phyloP scores from a whole-genome alignment of 2,113 vertebrate genomes.

The Hydropotes inermis region DNA sequence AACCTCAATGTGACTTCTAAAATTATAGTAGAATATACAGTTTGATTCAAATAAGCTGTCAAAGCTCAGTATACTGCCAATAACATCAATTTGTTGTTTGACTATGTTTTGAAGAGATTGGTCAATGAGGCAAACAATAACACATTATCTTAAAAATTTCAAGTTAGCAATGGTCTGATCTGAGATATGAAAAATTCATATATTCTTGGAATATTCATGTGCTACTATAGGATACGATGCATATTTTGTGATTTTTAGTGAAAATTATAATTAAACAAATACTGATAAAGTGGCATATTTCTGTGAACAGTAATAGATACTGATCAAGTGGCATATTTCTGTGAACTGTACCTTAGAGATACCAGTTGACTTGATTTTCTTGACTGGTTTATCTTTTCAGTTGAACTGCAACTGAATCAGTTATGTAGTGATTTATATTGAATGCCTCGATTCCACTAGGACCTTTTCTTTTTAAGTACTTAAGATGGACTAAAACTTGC shows the following conservation, averaged over 20 bases:
- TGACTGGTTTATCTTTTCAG: neutral
- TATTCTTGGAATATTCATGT: neutral
- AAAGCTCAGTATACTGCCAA: neutral
- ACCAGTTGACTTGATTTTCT: neutral
- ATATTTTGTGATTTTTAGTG: neutral
- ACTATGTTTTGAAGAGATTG: neutral
- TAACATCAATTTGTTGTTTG: neutral
- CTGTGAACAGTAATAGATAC: neutral
- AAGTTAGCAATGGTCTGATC: neutral
- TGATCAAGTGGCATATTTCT: neutral
- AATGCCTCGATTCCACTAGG: neutral
- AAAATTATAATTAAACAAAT: neutral
- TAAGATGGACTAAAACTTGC: neutral
- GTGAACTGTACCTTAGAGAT: neutral
- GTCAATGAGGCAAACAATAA: neutral
- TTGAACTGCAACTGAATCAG: neutral
- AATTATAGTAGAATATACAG: neutral
- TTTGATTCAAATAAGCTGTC: neutral
- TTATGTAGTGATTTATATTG: neutral
- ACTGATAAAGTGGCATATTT: neutral
- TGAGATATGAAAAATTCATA: neutral
- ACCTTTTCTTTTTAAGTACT: neutral
- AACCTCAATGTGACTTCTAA: neutral
- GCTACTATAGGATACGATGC: neutral
- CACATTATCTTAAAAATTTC: neutral